Base-by-base conservation (phyloP, 2,888 invertebrate species). In the Nemapogon koenigi region DNA sequence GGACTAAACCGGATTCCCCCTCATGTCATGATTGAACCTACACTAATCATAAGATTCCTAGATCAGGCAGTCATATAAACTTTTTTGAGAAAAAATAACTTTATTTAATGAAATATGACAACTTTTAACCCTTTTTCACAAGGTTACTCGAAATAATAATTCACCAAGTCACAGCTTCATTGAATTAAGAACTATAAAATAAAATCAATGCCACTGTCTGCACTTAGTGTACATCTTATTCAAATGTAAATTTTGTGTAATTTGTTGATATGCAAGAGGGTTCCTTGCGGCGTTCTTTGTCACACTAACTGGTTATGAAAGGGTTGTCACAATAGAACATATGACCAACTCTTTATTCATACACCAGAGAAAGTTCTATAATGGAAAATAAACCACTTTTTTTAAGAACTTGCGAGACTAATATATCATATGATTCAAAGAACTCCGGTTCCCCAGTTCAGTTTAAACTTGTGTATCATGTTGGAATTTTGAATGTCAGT, bases 251-350 rank as follows among this genome's bases (percentile, higher is more conserved):
- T 78, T 43, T 53, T 68, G 67, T 76, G 66, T 76, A 76, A 76
- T 78, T 78, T 78, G 73, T 75, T 75, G 71, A 72, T 75, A 62
- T 51, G 62, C 64, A 62, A 37, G 70, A 76, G 78, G 78, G 76
- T 72, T 62, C 62, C 70, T 73, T 75, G 75, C 63, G 71, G 71
- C 71, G 58, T 62, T 59, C 66, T 64, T 76, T 78, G 66, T 76
- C 47, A 48, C 46, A 41, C 40, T 47, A 70, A 75, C 75, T 62
- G 65, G 76, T 72, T 57, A 41, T 57, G 57, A 62, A 64, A 60
- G 49, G 46, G 37, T 35, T 44, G n/a, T 18, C 32, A 65, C 57
- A 67, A 67, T 49, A 59, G 59, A 68, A 62, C 70, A 72, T 75
- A 69, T 73, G 75, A 73, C 68, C 59, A 62, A 55, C 55, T 58